phyloP scores from a whole-genome alignment of 2,888 invertebrate species.

The Corbicula japonica region DNA sequence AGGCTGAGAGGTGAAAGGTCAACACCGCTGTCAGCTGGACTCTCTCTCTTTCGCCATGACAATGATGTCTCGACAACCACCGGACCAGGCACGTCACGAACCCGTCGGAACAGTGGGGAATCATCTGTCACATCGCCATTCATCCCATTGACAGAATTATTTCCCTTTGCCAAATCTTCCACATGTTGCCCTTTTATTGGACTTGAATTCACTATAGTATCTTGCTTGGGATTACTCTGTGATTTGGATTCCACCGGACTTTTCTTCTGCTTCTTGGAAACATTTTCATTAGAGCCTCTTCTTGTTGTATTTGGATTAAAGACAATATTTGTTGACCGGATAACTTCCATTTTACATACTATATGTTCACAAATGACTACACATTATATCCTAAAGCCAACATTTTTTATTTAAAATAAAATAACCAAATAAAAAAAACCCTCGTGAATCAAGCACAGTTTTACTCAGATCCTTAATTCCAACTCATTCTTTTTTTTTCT shows the following conservation, averaged over 20 bases:
- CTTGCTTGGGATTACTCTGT: neutral
- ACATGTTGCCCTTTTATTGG: neutral
- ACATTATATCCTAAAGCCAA: no score
- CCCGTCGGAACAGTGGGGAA: constrained; percentile 11
- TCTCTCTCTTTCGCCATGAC: constrained; percentile 45
- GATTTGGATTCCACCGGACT: constrained; percentile 18
- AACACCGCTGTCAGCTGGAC: constrained; percentile 60
- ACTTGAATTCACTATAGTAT: neutral
- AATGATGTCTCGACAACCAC: constrained; percentile 24
- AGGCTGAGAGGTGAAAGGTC: constrained; percentile 51
- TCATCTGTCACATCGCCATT: no score
- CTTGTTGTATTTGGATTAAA: constrained; percentile 27
- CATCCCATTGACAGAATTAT: no score
- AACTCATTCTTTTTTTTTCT: no score
- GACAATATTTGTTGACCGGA: constrained; percentile 49
- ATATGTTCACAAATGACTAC: no score
- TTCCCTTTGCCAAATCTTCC: neutral
- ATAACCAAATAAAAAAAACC: no score
- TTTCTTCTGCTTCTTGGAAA: constrained; percentile 9
- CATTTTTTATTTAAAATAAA: no score
- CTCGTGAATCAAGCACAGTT: no score
- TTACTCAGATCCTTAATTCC: no score
- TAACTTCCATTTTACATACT: no score
- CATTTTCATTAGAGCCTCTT: constrained; percentile 7
- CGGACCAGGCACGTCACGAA: neutral